A percentile compares a stretch with the other conserved stretches of the same genome.
Conservation (phyloP, 2,113 vertebrate species). For the Sterna hirundo region DNA sequence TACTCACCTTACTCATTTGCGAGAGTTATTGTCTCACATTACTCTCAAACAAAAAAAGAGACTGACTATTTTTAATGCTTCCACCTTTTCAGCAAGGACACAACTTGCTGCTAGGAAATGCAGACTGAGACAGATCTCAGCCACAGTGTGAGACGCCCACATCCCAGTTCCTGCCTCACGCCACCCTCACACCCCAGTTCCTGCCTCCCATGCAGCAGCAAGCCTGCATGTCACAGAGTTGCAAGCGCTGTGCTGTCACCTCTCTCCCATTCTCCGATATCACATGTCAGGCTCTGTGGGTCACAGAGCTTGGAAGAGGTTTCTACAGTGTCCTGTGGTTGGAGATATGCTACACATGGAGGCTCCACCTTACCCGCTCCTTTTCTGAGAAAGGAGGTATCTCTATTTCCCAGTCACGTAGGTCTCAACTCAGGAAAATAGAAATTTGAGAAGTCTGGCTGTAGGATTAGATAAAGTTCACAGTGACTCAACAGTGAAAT, state of each 20-base stretch:
- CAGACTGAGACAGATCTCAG: neutral
- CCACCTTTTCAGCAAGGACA: neutral
- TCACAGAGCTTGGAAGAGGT: neutral
- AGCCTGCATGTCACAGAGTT: neutral
- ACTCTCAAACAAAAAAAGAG: neutral
- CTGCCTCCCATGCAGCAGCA: neutral
- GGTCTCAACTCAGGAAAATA: neutral
- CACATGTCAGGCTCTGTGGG: neutral
- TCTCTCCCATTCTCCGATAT: neutral
- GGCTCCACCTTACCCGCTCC: neutral
- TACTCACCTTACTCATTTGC: neutral
- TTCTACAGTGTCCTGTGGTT: neutral
- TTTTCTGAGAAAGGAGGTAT: neutral
- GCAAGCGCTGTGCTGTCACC: neutral
- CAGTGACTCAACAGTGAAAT: conserved; percentile 30
- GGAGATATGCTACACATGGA: neutral
- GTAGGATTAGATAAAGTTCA: conserved; percentile 55
- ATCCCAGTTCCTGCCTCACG: neutral
- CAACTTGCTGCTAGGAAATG: neutral
- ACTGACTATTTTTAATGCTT: neutral
- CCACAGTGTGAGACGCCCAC: fast-evolving
- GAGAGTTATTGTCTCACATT: neutral
- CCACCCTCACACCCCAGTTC: neutral
- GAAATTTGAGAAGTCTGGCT: conserved; percentile 40
- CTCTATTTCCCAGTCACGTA: neutral